Base-by-base conservation (phyloP, 2,888 invertebrate species). In the Erynnis tages region DNA sequence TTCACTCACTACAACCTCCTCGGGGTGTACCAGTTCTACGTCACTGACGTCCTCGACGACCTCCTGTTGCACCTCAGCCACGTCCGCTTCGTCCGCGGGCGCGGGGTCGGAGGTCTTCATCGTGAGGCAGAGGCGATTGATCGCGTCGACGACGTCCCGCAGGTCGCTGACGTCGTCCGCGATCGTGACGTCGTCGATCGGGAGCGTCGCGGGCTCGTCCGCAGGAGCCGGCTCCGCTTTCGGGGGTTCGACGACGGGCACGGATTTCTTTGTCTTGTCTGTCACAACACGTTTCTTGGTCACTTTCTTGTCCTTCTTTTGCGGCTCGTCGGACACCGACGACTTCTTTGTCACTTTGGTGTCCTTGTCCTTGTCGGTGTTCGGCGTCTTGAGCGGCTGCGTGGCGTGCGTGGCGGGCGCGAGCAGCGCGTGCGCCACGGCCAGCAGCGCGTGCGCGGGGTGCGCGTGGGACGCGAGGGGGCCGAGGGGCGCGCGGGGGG, bases 141-240 rank as follows among this genome's bases (percentile, higher is more conserved):
- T 89, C 0, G 90, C 90, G 64, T 90, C 90, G 64, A 89, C 83
- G 13, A 90, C 90, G 62, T 90, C 90, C 2, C 76, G 66, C 2
- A 90, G 61, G 40, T 88, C 88, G 71, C 82, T 80, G 60, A 86
- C 79, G 63, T 83, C 86, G 13, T 72, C 79, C 1, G 70, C 56
- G 5, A 85, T 70, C 14, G 65, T 35, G 10, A 70, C 64, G 17
- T 76, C 69, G 35, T 81, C 82, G 8, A 80, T 77, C n/a, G 81
- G 81, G 1, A 83, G 69, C 0, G 67, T 54, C 30, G 59, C 32
- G 21, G 14, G 30, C 23, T 23, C 23, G 8, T 34, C 32, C 25
- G 25, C 6, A 7, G 8, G 6, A 7, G 2, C 6, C 8, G 2
- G 25, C 25, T 25, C 25, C 4, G 25, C 6, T 4, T 4, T 25